Evolutionary conservation across 2,888 invertebrate genomes (phyloP).

Genomic region (Aporophyla lueneburgensis): DNA sequence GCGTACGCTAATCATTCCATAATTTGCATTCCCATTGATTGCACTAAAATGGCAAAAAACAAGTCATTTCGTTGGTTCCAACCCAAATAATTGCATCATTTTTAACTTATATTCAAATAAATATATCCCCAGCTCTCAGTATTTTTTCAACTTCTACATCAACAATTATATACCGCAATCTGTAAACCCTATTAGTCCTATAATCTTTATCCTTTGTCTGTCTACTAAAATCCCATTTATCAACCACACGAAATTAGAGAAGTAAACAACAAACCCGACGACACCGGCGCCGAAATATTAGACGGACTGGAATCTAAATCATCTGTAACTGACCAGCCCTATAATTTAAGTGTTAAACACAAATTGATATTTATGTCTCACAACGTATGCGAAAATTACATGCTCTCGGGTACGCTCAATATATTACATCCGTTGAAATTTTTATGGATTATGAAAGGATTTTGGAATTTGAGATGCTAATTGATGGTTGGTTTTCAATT

Average conservation of each 20-base stretch:
- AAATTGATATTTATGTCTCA: constrained; percentile 83
- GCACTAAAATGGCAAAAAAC: no score
- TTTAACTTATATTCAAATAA: no score
- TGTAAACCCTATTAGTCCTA: background rate
- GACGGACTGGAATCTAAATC: constrained; percentile 73
- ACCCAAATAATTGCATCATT: no score
- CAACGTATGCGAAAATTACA: constrained; percentile 78
- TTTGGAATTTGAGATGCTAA: constrained; percentile 36
- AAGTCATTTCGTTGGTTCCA: no score
- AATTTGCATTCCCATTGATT: background rate
- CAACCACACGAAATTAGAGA: constrained; percentile 21
- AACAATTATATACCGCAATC: background rate
- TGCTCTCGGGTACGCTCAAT: constrained; percentile 68
- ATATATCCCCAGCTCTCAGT: no score
- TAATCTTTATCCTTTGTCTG: constrained; percentile 1
- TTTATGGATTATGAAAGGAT: constrained; percentile 55
- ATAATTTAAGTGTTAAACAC: constrained; percentile 77
- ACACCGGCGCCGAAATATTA: constrained; percentile 73
- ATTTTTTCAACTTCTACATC: background rate
- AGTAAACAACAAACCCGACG: constrained; percentile 37
- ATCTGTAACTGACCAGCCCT: constrained; percentile 73
- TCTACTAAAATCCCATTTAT: constrained; percentile 33
- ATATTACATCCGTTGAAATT: constrained; percentile 58
- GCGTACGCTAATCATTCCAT: background rate
- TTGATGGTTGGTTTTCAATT: constrained; percentile 35